Evolutionary conservation across 1,140 invertebrate species (phyloP), one percentile per base, ranked within the genome.

Genomic region (Adelges cooleyi): DNA sequence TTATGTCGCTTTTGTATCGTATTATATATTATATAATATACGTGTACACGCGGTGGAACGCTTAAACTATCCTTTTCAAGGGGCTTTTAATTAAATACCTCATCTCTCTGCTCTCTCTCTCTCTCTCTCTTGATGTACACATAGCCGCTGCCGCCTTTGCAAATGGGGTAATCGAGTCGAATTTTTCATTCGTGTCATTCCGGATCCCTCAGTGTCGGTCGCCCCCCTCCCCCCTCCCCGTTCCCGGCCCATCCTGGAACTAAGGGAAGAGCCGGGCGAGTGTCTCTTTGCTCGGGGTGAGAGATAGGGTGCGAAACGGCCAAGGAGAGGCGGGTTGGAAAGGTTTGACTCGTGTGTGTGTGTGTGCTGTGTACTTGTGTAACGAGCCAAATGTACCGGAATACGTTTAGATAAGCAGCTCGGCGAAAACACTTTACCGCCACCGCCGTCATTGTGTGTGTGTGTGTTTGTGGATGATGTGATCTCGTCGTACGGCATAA

Each of bases 81-180:
- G 13, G 15, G n/a, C 10, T 62, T 46, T 59, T 46, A 62, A 46
- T 62, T 46, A 62, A 62, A 62, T 62, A 62, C 42, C 56, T 62
- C 33, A 15, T 54, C 11, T 56, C 18, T 53, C 15, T 25, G 27
- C 18, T 44, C n/a, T 44, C 13, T 49, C 13, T 52, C 25, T 33
- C 25, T 52, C 25, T 52, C 18, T 23, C 2, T 4, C 18, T 42
- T n/a, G 5, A 3, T 15, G 3, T 42, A 3, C 17, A 15, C 17
- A 3, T 15, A 17, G 3, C 13, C 8, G 42, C 9, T 8, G 10
- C 20, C 27, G 23, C 22, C 5, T 17, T 22, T 18, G 46, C 42
- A 62, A 48, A n/a, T n/a, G n/a, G 56, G 56, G 56, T 48, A 46
- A 62, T 62, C 56, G 56, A 62, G 56, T 62, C 42, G 42, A 62